Evolutionary conservation across 2,113 vertebrate species (phyloP).

Genomic region (Syngnathoides biaculeatus): DNA sequence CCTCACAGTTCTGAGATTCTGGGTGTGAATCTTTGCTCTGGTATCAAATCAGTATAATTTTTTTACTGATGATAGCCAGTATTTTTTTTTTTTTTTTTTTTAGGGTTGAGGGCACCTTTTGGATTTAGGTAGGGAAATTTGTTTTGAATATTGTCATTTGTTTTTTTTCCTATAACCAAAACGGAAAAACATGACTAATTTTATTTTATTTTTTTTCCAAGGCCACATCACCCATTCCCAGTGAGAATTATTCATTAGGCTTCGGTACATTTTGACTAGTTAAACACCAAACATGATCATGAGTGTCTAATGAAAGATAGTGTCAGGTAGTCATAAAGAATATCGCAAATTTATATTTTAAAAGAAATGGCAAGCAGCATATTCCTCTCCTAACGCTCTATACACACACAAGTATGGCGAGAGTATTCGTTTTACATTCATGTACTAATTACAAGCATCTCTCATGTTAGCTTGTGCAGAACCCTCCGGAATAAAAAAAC

Average conservation of each 20-base stretch:
- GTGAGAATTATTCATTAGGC: background rate
- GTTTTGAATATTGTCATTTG: background rate
- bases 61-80: too few species aligned
- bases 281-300: background rate
- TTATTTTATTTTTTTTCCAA: background rate
- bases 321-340: background rate
- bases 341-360: background rate
- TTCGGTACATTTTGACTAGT: background rate
- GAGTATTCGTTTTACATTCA: background rate
- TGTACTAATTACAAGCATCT: background rate
- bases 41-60: too few species aligned
- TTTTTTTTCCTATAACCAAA: background rate
- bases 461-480: background rate
- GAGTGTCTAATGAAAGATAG: background rate
- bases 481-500: background rate
- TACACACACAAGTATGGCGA: background rate
- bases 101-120: too few species aligned
- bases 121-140: background rate
- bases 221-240: background rate
- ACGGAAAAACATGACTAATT: background rate
- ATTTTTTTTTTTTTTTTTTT: too few species aligned
- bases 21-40: background rate
- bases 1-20: background rate
- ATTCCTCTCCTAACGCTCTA: background rate
- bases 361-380: background rate